phyloP scores from a whole-genome alignment of 2,113 vertebrate genomes.

The Sander lucioperca region DNA sequence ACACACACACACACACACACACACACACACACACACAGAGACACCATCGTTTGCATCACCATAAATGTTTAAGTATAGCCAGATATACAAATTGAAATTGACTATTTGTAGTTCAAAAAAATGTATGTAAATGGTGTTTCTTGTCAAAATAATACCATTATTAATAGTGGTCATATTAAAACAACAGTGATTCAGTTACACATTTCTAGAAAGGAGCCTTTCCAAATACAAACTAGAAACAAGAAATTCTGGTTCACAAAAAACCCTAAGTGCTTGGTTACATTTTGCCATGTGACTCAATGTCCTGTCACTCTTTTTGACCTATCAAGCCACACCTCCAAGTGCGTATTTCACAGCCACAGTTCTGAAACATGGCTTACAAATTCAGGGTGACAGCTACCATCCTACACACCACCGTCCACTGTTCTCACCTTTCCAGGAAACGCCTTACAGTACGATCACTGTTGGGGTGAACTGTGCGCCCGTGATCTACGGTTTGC shows the following conservation, averaged over 20 bases:
- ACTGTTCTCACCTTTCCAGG: constrained; percentile 33
- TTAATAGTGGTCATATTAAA: not conserved
- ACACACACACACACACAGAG: constrained; percentile 27
- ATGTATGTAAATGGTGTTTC: not conserved
- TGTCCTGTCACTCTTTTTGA: constrained; percentile 49
- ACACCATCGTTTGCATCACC: not conserved
- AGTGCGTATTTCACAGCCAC: constrained; percentile 25
- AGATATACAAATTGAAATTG: not conserved
- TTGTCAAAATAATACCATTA: not conserved
- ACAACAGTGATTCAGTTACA: not conserved
- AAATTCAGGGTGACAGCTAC: constrained; percentile 29
- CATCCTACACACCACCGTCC: constrained; percentile 2
- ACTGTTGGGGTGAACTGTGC: constrained; percentile 13
- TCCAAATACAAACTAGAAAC: not conserved
- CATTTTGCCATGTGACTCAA: constrained; percentile 29
- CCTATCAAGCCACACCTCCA: constrained; percentile 62
- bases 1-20: not conserved
- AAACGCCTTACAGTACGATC: constrained; percentile 7
- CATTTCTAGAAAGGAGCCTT: not conserved
- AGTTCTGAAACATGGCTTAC: constrained; percentile 22
- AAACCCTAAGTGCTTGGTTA: not conserved
- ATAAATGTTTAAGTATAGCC: not conserved
- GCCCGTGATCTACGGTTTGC: constrained; percentile 81
- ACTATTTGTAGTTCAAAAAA: not conserved
- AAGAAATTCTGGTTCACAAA: not conserved